Percentiles rank a stretch among this genome's conserved stretches.
These are phyloP conservation scores for Lapara coniferarum DNA, from an alignment of 2,888 invertebrate genomes.

Conservation along the genomic window DNA sequence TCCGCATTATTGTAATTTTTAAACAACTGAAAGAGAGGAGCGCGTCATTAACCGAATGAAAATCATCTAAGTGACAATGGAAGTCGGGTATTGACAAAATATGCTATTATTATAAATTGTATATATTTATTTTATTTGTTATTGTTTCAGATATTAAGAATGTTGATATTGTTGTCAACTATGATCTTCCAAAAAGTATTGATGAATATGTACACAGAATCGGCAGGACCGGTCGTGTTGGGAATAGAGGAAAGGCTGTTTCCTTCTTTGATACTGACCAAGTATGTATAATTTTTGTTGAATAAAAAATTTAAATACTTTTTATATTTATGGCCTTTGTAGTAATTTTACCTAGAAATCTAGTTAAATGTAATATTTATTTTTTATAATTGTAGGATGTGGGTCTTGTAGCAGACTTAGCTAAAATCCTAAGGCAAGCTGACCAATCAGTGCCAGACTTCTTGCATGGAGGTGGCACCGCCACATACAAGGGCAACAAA, in stretches of 20 bases:
- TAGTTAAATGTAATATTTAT: not conserved
- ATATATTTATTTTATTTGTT: not conserved
- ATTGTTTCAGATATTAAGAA: slow-evolving; percentile 89
- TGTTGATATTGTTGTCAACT: slow-evolving; percentile 95
- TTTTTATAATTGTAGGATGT: slow-evolving; percentile 73
- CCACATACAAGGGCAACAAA: slow-evolving; percentile 73
- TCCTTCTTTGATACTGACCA: slow-evolving; percentile 90
- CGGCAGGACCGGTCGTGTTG: slow-evolving; percentile 97
- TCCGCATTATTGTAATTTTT: no score
- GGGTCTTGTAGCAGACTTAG: slow-evolving; percentile 85
- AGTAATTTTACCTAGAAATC: no score
- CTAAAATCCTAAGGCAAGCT: slow-evolving; percentile 90
- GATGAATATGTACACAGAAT: slow-evolving; percentile 98
- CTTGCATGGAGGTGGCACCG: slow-evolving; percentile 81
- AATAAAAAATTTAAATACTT: no score
- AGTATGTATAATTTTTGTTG: slow-evolving; percentile 44
- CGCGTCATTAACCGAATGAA: no score
- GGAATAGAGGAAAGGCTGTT: slow-evolving; percentile 93
- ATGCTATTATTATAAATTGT: no score
- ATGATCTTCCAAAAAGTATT: slow-evolving; percentile 93
- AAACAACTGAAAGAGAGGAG: no score
- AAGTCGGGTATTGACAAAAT: no score
- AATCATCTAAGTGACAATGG: no score
- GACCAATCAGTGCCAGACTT: slow-evolving; percentile 92
- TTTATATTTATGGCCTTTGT: no score